Percentiles rank a stretch among this genome's conserved stretches.
Conservation (phyloP, 2,888 invertebrate species). For the Ischnus inquisitorius region DNA sequence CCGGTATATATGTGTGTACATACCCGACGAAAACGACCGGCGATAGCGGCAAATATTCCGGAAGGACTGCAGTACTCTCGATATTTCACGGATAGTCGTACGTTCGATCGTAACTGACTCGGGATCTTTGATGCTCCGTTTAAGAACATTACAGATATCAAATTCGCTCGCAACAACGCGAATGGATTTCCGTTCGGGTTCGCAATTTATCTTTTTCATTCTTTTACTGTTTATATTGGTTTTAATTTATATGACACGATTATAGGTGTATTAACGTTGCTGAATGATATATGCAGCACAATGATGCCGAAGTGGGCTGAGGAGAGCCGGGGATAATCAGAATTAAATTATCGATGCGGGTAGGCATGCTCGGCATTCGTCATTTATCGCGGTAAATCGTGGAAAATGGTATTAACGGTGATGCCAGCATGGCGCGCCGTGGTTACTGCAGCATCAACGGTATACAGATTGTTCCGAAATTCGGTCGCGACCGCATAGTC, state of each 20-base stretch:
- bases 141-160: no score
- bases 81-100: constrained; percentile 68
- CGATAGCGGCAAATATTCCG: constrained; percentile 46
- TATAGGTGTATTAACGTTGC: constrained; percentile 14
- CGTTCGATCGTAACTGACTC: no score
- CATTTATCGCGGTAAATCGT: constrained; percentile 61
- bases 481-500: constrained; percentile 57
- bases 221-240: neutral
- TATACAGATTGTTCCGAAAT: constrained; percentile 39
- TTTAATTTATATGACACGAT: constrained; percentile 9
- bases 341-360: constrained; percentile 47
- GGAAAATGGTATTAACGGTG: constrained; percentile 59
- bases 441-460: constrained; percentile 9
- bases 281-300: neutral
- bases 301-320: constrained; percentile 6
- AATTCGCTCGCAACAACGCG: no score
- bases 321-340: constrained; percentile 33
- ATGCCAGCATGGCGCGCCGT: constrained; percentile 23
- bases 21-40: constrained; percentile 7
- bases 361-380: constrained; percentile 45
- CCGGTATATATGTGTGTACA: neutral
- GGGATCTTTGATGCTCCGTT: no score
- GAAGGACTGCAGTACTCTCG: constrained; percentile 44
- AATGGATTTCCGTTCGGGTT: neutral
- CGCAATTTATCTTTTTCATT: neutral